Conservation (phyloP, 1,140 invertebrate species). For the Littorina saxatilis region DNA sequence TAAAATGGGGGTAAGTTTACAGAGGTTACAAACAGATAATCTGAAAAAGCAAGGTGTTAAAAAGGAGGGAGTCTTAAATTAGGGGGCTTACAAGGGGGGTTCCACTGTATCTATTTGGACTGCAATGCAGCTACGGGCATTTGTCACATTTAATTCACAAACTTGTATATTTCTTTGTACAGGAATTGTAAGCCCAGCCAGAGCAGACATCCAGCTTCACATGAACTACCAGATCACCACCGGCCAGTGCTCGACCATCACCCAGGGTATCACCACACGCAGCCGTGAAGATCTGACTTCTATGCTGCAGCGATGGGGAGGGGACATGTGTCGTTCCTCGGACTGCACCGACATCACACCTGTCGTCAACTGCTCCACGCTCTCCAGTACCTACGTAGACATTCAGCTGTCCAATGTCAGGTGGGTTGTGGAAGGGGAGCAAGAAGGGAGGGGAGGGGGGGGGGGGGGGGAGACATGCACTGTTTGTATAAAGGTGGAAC, state of each 20-base stretch:
- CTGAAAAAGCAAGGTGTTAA: too few relatives aligned
- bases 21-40: too few relatives aligned
- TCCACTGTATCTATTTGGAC: too few relatives aligned
- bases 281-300: background rate
- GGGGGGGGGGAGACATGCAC: too few relatives aligned
- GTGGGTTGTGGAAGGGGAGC: background rate
- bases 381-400: background rate
- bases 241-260: conserved; percentile 8
- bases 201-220: conserved; percentile 3
- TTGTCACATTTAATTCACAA: too few relatives aligned
- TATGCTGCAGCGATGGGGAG: background rate
- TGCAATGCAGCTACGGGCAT: too few relatives aligned
- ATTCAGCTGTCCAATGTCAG: conserved; percentile 10
- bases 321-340: background rate
- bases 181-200: conserved; percentile 32
- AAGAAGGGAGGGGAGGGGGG: background rate
- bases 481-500: too few relatives aligned
- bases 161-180: too few relatives aligned
- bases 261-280: background rate
- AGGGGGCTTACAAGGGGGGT: too few relatives aligned
- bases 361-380: background rate
- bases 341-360: conserved; percentile 21
- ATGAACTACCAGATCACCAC: conserved; percentile 10
- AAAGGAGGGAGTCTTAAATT: too few relatives aligned
- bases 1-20: too few relatives aligned